phyloP scores from a whole-genome alignment of 1,140 invertebrate species.

The Lasioglossum baleicum region DNA sequence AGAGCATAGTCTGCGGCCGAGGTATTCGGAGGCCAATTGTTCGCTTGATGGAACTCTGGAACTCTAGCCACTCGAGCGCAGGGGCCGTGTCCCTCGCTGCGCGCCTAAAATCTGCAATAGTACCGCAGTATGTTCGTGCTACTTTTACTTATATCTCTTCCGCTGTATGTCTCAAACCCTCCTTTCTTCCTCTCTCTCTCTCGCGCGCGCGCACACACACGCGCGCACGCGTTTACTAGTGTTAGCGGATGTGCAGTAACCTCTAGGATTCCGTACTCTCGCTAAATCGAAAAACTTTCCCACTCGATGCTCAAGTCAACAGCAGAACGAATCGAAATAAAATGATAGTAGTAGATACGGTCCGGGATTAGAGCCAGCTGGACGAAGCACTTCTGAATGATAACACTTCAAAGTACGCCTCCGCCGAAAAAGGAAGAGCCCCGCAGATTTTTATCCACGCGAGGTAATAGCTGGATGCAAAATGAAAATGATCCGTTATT shows the following conservation, averaged over 20 bases:
- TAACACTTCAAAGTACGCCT: slow-evolving; percentile 5
- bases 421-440: no score
- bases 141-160: slow-evolving; percentile 48
- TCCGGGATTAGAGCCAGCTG: slow-evolving; percentile 51
- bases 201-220: no score
- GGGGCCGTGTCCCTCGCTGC: slow-evolving; percentile 3
- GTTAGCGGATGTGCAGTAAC: slow-evolving; percentile 7
- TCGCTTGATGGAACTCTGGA: neutral
- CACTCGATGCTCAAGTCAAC: slow-evolving; percentile 51
- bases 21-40: slow-evolving; percentile 5
- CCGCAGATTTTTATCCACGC: no score
- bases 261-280: slow-evolving; percentile 44
- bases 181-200: neutral
- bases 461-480: no score
- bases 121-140: slow-evolving; percentile 14
- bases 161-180: slow-evolving; percentile 17
- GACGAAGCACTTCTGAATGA: slow-evolving; percentile 21
- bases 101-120: slow-evolving; percentile 37
- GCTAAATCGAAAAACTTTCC: slow-evolving; percentile 73
- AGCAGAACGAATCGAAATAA: slow-evolving; percentile 58
- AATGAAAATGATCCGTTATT: no score
- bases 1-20: neutral
- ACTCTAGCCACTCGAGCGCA: slow-evolving; percentile 21
- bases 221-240: no score
- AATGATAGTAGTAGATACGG: slow-evolving; percentile 52